Conservation (phyloP, 2,113 vertebrate genomes). For the Labeo catla region DNA sequence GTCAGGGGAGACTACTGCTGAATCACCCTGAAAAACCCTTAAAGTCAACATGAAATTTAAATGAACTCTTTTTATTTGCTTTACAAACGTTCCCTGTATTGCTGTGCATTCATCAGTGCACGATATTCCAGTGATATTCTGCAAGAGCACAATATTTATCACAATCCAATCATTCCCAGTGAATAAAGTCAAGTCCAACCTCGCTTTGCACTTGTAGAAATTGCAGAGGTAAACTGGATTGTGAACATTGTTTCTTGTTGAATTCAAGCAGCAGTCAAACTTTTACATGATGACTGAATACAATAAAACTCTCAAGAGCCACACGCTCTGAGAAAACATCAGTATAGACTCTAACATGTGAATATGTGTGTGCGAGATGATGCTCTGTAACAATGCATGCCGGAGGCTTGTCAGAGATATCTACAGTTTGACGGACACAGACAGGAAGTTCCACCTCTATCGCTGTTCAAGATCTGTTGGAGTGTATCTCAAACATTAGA, state of each 20-base stretch:
- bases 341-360: constrained; percentile 16
- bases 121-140: background rate
- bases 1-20: background rate
- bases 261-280: background rate
- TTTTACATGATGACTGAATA: background rate
- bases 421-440: constrained; percentile 36
- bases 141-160: background rate
- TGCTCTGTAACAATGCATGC: background rate
- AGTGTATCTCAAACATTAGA: constrained; percentile 18
- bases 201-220: background rate
- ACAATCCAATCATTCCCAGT: background rate
- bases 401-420: constrained; percentile 28
- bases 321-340: background rate
- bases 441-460: constrained; percentile 58
- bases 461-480: constrained; percentile 25
- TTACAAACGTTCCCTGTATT: background rate
- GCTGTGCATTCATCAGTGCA: background rate
- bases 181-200: background rate
- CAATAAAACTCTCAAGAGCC: background rate
- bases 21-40: background rate
- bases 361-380: background rate
- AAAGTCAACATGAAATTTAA: background rate
- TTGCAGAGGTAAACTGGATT: background rate
- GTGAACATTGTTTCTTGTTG: background rate
- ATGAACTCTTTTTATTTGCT: background rate